Evolutionary conservation across 1,140 invertebrate species (phyloP).

Genomic region (Drosophila hydei): DNA sequence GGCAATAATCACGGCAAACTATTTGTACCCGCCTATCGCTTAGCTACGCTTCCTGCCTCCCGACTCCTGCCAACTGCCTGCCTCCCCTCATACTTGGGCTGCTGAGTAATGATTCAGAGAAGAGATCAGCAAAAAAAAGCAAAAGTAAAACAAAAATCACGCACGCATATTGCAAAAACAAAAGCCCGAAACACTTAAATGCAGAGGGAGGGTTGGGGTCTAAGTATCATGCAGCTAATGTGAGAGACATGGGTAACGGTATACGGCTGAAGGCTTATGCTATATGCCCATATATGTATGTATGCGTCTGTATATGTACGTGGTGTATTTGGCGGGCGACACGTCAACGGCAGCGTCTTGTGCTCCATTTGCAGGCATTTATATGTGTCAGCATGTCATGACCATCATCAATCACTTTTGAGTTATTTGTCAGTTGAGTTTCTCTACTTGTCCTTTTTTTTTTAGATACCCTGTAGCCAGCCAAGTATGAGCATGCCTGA

Average conservation of each 20-base stretch:
- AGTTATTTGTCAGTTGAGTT: slow-evolving; percentile 75
- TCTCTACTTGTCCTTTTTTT: background rate
- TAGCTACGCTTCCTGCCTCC: background rate
- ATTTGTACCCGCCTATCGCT: slow-evolving; percentile 21
- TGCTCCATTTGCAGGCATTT: slow-evolving; percentile 77
- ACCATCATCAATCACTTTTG: slow-evolving; percentile 76
- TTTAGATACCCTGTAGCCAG: background rate
- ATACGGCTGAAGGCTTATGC: slow-evolving; percentile 23
- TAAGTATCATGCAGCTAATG: slow-evolving; percentile 39
- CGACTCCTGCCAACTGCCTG: background rate
- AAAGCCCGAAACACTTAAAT: slow-evolving; percentile 39
- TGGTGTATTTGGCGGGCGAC: slow-evolving; percentile 30
- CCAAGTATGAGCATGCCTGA: too few species aligned
- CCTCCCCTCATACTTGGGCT: slow-evolving; percentile 20
- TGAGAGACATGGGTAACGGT: slow-evolving; percentile 30
- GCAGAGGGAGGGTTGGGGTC: background rate
- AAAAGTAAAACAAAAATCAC: slow-evolving; percentile 52
- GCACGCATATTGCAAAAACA: slow-evolving; percentile 58
- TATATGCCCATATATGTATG: slow-evolving; percentile 7
- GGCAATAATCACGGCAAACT: slow-evolving; percentile 65
- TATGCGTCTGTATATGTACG: background rate
- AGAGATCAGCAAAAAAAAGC: background rate
- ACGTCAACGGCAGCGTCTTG: slow-evolving; percentile 67
- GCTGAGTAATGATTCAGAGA: slow-evolving; percentile 70
- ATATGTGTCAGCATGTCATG: slow-evolving; percentile 79